Conservation (phyloP, 2,113 vertebrate species). For the Cryptotis parvus region DNA sequence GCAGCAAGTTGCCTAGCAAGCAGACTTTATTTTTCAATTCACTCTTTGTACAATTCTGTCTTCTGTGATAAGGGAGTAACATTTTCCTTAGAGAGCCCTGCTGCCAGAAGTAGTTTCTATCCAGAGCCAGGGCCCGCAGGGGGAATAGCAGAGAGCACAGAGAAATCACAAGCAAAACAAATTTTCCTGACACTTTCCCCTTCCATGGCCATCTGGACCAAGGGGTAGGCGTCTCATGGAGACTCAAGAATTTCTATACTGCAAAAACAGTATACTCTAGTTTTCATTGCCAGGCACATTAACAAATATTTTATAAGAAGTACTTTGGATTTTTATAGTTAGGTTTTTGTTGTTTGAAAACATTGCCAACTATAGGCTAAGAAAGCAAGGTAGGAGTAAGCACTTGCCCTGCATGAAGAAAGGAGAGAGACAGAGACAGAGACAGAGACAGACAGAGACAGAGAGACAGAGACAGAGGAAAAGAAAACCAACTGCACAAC, state of each 20-base stretch:
- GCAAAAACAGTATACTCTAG: constrained; percentile 6
- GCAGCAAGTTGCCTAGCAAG: background rate
- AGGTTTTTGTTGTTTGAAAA: background rate
- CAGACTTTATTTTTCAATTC: constrained; percentile 33
- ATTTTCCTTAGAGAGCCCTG: background rate
- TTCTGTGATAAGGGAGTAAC: constrained; percentile 12
- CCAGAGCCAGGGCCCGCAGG: background rate
- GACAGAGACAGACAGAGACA: too few relatives aligned
- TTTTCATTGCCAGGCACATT: constrained; percentile 15
- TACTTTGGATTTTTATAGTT: constrained; percentile 39
- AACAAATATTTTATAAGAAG: constrained; percentile 39
- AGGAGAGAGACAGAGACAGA: too few relatives aligned
- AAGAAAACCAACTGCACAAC: too few relatives aligned
- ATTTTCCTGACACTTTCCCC: constrained; percentile 39
- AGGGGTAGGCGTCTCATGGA: background rate
- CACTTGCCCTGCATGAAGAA: too few relatives aligned
- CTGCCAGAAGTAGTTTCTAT: constrained; percentile 31
- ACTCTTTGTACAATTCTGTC: constrained; percentile 31
- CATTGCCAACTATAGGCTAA: background rate
- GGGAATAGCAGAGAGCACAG: background rate
- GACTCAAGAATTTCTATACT: constrained; percentile 5
- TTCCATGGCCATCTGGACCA: background rate
- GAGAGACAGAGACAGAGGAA: too few relatives aligned
- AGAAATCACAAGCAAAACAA: constrained; percentile 48
- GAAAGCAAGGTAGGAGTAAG: too few relatives aligned